Evolutionary conservation across 2,113 vertebrate genomes (phyloP), one percentile per base, ranked within the genome.

Genomic region (Nansenia antarctica): DNA sequence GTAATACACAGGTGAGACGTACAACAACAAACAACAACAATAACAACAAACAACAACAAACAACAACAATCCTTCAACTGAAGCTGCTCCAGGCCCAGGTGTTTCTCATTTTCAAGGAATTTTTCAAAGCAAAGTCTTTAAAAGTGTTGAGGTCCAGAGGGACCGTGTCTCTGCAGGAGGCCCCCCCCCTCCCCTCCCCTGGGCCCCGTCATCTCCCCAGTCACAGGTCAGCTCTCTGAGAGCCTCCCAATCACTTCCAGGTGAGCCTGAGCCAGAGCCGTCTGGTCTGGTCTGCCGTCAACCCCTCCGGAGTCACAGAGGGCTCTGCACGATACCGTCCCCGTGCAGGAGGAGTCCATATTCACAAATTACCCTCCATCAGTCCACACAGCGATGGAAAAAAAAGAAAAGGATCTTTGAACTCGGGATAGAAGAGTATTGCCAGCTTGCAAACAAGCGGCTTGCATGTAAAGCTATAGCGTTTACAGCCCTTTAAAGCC

Each of bases 41-140:
- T 5, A n/a, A n/a, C n/a, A n/a, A 4, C 20, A 7, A 3, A 49
- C 45, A 49, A 49, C 34, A 24, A 4, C 20, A 7, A 3, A 49
- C 45, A 49, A 49, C 34, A 24, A 58, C 70, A 49, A 18, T 5
- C 72, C 64, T 72, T 73, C 68, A n/a, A 6, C 67, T 34, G 2
- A 72, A 86, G 82, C 68, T 64, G 12, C 54, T 78, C 74, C 86
- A 88, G 82, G 72, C 77, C 74, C 86, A 88, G 82, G 72, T 85
- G 82, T 39, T 82, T 81, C 65, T 76, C 8, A 53, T 81, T 78
- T 24, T 62, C 34, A 37, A 7, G 53, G 11, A 60, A 39, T 62
- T n/a, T n/a, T n/a, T 53, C 53, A 82, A 63, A 80, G 77, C 49
- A 76, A 35, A 31, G 67, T 76, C 80, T 76, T 72, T 45, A 83